Percentiles rank a stretch among this genome's conserved stretches.
Conservation (phyloP, 1,140 invertebrate species). For the Oncopeltus fasciatus region DNA sequence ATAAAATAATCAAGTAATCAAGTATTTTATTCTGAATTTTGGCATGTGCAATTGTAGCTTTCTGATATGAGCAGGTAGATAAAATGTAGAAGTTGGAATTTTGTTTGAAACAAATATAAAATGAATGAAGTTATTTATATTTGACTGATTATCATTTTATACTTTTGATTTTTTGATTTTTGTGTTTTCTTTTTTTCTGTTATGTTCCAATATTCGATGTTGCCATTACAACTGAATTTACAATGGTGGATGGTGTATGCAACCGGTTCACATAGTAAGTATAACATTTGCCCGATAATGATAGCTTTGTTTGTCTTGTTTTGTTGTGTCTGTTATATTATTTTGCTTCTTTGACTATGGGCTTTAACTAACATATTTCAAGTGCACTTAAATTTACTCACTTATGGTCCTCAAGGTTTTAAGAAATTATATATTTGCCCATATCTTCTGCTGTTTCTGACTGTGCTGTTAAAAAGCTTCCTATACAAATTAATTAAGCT, state of each 20-base stretch:
- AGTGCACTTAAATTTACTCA: too few relatives aligned
- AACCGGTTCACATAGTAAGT: slow-evolving; percentile 17
- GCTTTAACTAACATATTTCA: neutral
- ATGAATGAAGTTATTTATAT: neutral
- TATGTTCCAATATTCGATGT: slow-evolving; percentile 31
- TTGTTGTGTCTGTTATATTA: slow-evolving; percentile 5
- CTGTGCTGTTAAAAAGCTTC: too few relatives aligned
- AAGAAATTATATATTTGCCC: too few relatives aligned
- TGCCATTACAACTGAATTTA: slow-evolving; percentile 29
- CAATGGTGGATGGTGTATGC: slow-evolving; percentile 20
- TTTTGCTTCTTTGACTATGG: neutral
- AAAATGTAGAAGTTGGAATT: neutral
- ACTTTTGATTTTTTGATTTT: slow-evolving; percentile 10
- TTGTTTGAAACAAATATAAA: neutral
- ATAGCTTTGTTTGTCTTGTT: neutral
- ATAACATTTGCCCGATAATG: slow-evolving; percentile 1
- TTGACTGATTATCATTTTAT: slow-evolving; percentile 3
- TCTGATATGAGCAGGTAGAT: neutral
- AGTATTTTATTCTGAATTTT: neutral
- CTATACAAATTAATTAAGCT: too few relatives aligned
- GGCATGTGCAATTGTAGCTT: slow-evolving; percentile 3
- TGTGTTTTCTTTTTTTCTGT: slow-evolving; percentile 15
- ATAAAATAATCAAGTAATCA: neutral
- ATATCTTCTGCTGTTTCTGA: too few relatives aligned
- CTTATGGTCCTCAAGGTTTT: too few relatives aligned